Conservation (phyloP, 2,888 invertebrate species). For the Aporophyla lueneburgensis region DNA sequence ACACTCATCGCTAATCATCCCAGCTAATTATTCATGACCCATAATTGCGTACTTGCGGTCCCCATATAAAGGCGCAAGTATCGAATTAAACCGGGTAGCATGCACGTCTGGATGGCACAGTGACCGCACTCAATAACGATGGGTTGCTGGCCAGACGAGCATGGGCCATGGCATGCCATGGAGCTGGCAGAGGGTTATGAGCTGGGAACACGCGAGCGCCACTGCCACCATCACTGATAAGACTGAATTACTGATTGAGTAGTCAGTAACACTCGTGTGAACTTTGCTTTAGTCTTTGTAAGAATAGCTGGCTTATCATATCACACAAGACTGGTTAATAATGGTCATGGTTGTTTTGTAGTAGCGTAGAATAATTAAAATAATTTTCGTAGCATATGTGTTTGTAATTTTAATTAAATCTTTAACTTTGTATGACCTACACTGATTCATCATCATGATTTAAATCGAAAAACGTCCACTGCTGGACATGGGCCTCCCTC, state of each 20-base stretch:
- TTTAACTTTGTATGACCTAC: too few relatives aligned
- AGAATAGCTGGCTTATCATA: neutral
- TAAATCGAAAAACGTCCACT: too few relatives aligned
- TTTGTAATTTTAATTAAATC: too few relatives aligned
- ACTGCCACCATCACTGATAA: slow-evolving; percentile 25
- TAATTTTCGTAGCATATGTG: neutral
- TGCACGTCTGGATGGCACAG: slow-evolving; percentile 38
- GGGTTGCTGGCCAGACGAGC: slow-evolving; percentile 16
- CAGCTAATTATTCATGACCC: slow-evolving; percentile 16
- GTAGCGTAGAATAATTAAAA: neutral
- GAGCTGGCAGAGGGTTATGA: slow-evolving; percentile 10
- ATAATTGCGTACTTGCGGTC: slow-evolving; percentile 12
- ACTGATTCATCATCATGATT: too few relatives aligned
- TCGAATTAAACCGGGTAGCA: slow-evolving; percentile 20
- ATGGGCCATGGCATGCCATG: neutral
- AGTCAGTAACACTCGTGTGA: slow-evolving; percentile 8
- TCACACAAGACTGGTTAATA: too few relatives aligned
- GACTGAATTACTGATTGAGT: slow-evolving; percentile 15
- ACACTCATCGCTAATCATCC: neutral
- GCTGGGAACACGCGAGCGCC: slow-evolving; percentile 37
- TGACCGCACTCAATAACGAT: slow-evolving; percentile 28
- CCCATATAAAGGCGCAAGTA: neutral
- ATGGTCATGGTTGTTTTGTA: neutral
- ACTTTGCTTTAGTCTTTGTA: neutral
- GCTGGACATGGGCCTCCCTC: too few relatives aligned